Evolutionary conservation across 2,888 invertebrate species (phyloP).

Genomic region (Craniophora ligustri): DNA sequence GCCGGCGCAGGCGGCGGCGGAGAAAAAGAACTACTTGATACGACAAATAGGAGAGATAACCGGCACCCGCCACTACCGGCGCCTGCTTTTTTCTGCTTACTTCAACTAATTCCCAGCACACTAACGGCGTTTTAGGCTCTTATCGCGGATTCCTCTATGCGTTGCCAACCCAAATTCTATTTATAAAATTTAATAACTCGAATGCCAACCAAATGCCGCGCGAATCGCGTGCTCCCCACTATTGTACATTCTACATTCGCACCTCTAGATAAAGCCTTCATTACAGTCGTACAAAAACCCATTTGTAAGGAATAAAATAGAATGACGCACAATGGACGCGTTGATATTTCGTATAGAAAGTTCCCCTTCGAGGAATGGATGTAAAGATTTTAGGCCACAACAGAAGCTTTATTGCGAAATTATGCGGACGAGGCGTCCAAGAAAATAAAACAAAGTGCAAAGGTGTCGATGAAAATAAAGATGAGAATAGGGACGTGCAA

Average conservation of each 20-base stretch:
- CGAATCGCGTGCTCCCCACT: conserved; percentile 54
- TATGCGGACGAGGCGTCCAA: conserved; percentile 79
- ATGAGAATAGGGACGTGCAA: conserved; percentile 57
- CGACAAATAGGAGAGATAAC: conserved; percentile 87
- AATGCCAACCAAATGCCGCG: conserved; percentile 54
- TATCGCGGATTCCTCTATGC: conserved; percentile 60
- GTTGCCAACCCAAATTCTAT: conserved; percentile 35
- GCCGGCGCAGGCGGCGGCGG: conserved; percentile 70
- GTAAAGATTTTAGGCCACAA: conserved; percentile 78
- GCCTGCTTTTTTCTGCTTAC: conserved; percentile 78
- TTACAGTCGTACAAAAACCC: conserved; percentile 82
- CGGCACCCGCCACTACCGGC: conserved; percentile 69
- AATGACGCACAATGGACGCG: conserved; percentile 77
- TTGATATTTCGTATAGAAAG: conserved; percentile 85
- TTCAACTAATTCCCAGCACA: conserved; percentile 72
- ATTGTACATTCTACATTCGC: conserved; percentile 78
- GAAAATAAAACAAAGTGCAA: conserved; percentile 84
- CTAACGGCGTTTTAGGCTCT: conserved; percentile 64
- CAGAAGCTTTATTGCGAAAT: conserved; percentile 80
- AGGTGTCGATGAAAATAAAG: conserved; percentile 78
- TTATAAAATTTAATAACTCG: conserved; percentile 53
- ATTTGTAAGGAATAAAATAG: conserved; percentile 83
- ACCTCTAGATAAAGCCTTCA: conserved; percentile 86
- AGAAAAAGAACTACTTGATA: conserved; percentile 82
- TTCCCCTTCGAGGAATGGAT: conserved; percentile 73